These are phyloP conservation scores for Ovibos moschatus DNA, from an alignment of 2,113 vertebrate species.

Conservation along the genomic window DNA sequence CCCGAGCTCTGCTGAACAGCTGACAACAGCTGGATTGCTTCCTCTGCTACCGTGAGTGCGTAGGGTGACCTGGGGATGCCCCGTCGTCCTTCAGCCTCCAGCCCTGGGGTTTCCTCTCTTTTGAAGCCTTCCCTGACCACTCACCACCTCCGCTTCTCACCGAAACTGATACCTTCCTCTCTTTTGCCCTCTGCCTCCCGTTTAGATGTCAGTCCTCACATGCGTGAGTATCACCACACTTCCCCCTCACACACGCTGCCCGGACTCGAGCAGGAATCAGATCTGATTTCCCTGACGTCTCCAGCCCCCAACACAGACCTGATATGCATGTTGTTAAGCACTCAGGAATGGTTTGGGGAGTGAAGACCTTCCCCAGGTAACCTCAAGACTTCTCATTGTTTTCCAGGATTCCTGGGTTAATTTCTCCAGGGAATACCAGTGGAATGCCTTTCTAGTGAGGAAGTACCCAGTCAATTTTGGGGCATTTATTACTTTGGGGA, in stretches of 20 bases:
- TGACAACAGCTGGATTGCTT: background rate
- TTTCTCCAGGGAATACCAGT: background rate
- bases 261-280: background rate
- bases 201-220: background rate
- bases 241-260: rapidly evolving
- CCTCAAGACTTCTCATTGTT: background rate
- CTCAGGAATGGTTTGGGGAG: background rate
- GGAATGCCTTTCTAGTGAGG: background rate
- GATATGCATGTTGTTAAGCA: background rate
- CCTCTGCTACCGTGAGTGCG: no score
- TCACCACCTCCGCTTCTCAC: background rate
- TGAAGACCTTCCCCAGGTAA: background rate
- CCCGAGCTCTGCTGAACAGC: background rate
- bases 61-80: background rate
- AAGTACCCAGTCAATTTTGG: background rate
- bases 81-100: background rate
- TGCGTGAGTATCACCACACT: background rate
- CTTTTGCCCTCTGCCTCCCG: background rate
- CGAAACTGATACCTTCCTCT: background rate
- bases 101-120: background rate
- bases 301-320: background rate
- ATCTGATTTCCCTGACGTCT: background rate
- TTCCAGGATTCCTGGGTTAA: background rate
- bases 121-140: background rate
- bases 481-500: background rate